These are phyloP conservation scores for Hetaerina titia DNA, from an alignment of 2,888 invertebrate species.

Conservation along the genomic window DNA sequence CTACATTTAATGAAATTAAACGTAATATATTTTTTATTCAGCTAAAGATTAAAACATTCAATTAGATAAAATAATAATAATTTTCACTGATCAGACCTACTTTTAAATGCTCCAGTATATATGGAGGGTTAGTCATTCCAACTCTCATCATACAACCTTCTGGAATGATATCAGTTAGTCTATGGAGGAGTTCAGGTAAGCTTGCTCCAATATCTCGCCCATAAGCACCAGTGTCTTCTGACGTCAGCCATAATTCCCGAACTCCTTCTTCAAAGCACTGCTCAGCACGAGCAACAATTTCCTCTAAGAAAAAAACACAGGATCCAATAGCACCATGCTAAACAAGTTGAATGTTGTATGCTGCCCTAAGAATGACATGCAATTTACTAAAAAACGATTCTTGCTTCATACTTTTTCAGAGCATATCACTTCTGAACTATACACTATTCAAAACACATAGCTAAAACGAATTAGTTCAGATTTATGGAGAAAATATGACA, in stretches of 20 bases:
- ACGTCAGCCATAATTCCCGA: conserved; percentile 97
- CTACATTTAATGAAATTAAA: too few species aligned
- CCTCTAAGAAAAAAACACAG: conserved; percentile 78
- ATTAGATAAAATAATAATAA: too few species aligned
- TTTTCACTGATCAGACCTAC: conserved; percentile 73
- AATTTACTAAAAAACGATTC: too few species aligned
- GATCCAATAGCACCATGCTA: conserved; percentile 12
- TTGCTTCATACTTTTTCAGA: too few species aligned
- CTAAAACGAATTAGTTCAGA: not conserved
- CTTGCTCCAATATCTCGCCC: conserved; percentile 95
- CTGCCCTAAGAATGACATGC: too few species aligned
- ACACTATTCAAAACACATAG: too few species aligned
- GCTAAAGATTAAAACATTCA: too few species aligned
- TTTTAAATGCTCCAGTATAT: conserved; percentile 95
- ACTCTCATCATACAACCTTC: conserved; percentile 89
- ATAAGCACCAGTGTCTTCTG: conserved; percentile 98
- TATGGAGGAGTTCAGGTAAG: conserved; percentile 91
- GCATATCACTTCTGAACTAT: too few species aligned
- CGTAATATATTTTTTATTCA: too few species aligned
- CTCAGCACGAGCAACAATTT: conserved; percentile 91
- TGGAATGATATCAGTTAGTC: conserved; percentile 89
- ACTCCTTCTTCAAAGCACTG: conserved; percentile 96
- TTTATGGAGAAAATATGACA: not conserved
- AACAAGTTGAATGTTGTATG: not conserved
- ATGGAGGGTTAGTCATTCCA: conserved; percentile 99